Percentiles rank a stretch among this genome's conserved stretches.
phyloP scores from a whole-genome alignment of 2,113 vertebrate species.

The Scalopus aquaticus region DNA sequence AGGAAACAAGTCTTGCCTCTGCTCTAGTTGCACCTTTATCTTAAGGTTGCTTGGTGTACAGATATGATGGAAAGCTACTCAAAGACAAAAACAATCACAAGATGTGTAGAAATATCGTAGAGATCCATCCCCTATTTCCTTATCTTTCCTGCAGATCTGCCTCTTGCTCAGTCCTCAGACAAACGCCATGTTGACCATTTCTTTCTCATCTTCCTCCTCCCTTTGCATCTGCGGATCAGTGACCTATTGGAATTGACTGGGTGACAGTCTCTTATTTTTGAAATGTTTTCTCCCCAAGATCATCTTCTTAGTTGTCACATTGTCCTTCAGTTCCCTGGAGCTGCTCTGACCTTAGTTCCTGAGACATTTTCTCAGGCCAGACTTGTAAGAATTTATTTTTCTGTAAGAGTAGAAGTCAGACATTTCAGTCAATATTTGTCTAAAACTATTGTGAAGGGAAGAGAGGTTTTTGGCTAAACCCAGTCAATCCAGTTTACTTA shows the following conservation, averaged over 20 bases:
- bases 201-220: background rate
- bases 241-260: background rate
- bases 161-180: background rate
- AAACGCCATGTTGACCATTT: background rate
- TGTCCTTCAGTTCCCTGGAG: background rate
- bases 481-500: background rate
- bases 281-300: background rate
- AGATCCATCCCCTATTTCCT: background rate
- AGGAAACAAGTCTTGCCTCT: background rate
- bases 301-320: background rate
- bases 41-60: background rate
- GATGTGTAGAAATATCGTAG: background rate
- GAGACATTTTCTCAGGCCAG: background rate
- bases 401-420: background rate
- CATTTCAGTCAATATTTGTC: background rate
- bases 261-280: background rate
- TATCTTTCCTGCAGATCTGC: background rate
- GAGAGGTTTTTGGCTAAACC: background rate
- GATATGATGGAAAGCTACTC: background rate
- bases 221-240: background rate
- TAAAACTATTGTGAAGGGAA: background rate
- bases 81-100: background rate
- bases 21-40: background rate
- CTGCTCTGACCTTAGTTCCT: background rate
- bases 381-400: background rate